Conservation (phyloP, 2,113 vertebrate species). For the Neomonachus schauinslandi region DNA sequence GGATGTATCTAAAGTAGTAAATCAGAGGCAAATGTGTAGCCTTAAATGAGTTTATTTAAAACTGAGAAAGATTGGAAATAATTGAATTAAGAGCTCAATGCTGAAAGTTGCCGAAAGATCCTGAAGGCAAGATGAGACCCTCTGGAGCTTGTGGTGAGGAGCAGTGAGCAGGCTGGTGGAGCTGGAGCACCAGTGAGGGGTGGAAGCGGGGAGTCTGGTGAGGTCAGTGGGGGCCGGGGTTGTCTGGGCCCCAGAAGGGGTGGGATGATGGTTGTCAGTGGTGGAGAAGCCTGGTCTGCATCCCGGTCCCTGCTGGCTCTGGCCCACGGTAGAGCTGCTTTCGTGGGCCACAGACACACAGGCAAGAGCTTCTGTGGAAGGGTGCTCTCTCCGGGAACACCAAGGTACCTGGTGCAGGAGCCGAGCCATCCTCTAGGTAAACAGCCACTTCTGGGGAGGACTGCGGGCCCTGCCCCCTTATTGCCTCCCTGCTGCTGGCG, state of each 20-base stretch:
- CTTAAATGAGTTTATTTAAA: conserved; percentile 45
- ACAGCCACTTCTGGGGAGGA: neutral
- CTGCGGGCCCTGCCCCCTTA: neutral
- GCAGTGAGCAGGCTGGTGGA: neutral
- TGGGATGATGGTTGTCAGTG: neutral
- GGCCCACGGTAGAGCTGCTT: neutral
- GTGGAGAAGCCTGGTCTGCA: neutral
- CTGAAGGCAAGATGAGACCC: neutral
- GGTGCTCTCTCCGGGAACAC: neutral
- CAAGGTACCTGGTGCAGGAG: neutral
- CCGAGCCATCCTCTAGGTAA: neutral
- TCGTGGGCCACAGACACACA: neutral
- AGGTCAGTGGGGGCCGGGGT: neutral
- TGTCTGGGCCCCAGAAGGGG: neutral
- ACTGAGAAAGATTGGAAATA: neutral
- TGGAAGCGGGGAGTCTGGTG: neutral
- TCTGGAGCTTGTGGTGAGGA: neutral
- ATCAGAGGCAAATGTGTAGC: neutral
- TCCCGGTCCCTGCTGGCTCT: neutral
- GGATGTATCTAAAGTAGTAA: neutral
- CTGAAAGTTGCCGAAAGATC: neutral
- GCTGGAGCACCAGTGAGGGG: neutral
- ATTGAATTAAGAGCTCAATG: neutral
- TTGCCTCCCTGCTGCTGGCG: neutral
- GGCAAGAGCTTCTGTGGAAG: neutral